Evolutionary conservation across 1,140 invertebrate genomes (phyloP).

Genomic region (Formica selysi): DNA sequence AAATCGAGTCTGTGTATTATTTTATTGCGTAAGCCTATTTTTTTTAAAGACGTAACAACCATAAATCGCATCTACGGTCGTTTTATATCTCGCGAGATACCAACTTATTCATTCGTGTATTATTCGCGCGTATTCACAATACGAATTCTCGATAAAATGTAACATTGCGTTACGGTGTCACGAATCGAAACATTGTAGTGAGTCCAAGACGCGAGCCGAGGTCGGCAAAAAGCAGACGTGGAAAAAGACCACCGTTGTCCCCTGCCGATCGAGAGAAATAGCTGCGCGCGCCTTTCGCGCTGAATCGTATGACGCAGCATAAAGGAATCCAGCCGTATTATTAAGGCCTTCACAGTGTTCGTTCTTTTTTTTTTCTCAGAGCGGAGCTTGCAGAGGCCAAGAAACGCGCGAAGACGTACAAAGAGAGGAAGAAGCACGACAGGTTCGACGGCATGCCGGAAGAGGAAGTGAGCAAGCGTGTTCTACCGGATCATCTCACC

Average conservation of each 20-base stretch:
- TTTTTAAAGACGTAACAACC: background rate
- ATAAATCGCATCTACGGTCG: slow-evolving; percentile 14
- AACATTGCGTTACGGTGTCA: slow-evolving; percentile 51
- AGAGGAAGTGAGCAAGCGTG: slow-evolving; percentile 97
- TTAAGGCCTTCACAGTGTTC: slow-evolving; percentile 19
- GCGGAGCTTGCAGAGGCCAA: slow-evolving; percentile 89
- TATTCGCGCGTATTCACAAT: slow-evolving; percentile 49
- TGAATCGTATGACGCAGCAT: slow-evolving; percentile 55
- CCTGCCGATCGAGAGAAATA: slow-evolving; percentile 50
- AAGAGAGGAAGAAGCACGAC: slow-evolving; percentile 97
- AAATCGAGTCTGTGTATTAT: background rate
- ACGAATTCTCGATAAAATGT: slow-evolving; percentile 18
- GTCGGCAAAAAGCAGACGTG: slow-evolving; percentile 41
- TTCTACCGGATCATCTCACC: slow-evolving; percentile 96
- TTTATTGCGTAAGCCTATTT: background rate
- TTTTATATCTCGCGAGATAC: slow-evolving; percentile 33
- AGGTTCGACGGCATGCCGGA: slow-evolving; percentile 98
- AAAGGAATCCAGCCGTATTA: slow-evolving; percentile 55
- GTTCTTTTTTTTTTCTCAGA: slow-evolving; percentile 82
- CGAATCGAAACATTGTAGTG: slow-evolving; percentile 22
- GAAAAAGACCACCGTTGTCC: slow-evolving; percentile 27
- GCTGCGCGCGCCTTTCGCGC: slow-evolving; percentile 23
- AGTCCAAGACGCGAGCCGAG: slow-evolving; percentile 29
- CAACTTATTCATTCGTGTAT: slow-evolving; percentile 36
- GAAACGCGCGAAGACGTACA: slow-evolving; percentile 90